phyloP scores from a whole-genome alignment of 2,113 vertebrate species.

The Brevimyrus niger region DNA sequence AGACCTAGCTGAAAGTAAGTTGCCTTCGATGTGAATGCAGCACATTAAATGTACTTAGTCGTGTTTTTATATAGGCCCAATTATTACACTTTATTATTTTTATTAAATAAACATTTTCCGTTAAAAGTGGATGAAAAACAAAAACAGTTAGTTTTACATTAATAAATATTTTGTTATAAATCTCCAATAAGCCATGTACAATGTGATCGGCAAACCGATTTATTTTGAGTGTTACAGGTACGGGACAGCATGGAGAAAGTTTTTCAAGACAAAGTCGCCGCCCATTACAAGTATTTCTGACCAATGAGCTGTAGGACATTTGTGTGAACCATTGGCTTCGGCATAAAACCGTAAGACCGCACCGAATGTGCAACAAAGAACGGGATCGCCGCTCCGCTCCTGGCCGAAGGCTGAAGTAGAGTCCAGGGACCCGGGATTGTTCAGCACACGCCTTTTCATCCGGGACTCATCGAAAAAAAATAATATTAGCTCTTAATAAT shows the following conservation, averaged over 20 bases:
- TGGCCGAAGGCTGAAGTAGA: background rate
- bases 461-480: background rate
- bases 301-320: background rate
- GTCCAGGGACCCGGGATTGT: background rate
- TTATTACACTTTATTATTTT: background rate
- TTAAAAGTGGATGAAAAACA: background rate
- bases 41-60: background rate
- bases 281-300: background rate
- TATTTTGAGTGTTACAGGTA: background rate
- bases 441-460: background rate
- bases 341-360: background rate
- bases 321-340: background rate
- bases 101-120: background rate
- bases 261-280: background rate
- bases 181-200: background rate
- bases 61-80: background rate
- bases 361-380: background rate
- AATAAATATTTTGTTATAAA: background rate
- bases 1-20: background rate
- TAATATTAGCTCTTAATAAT: constrained; percentile 25
- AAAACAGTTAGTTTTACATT: background rate
- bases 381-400: background rate
- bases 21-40: background rate
- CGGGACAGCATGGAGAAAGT: background rate
- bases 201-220: background rate